Evolutionary conservation across 2,888 invertebrate species (phyloP), one percentile per base, ranked within the genome.

Genomic region (Hanleya hanleyi): DNA sequence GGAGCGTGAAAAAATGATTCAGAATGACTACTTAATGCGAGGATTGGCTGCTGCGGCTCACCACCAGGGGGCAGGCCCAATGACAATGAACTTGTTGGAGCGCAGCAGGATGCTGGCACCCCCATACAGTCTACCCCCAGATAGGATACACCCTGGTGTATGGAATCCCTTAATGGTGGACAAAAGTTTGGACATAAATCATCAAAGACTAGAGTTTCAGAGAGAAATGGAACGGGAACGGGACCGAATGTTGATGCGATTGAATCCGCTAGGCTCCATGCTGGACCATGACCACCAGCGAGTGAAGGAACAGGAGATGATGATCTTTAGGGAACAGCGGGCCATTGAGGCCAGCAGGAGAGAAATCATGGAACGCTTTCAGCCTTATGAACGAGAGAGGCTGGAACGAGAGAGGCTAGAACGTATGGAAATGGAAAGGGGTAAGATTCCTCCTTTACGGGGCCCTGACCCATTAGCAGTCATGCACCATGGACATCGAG

Each of bases 221-320:
- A 76, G 80, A 61, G 82, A 83, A 22, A 77, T 83, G 73, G 84
- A 84, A 35, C 65, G 72, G 29, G 83, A 84, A 61, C 71, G 85
- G 7, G 85, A 87, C 29, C 78, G 83, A 1, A 78, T 86, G 76
- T 77, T 84, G 7, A 78, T 73, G 18, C 74, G 81, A 12, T 78
- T 83, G 32, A 73, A 79, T 7, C 76, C 74, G 26, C 65, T 41
- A 75, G 12, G 35, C 68, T 2, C 35, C 71, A 71, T 79, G 22
- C 71, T 81, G 18, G 72, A 82, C 50, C 84, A 84, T 69, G 83
- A 84, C 36, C 84, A 86, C 49, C 71, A 83, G 62, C 67, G 84
- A 7, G 79, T 81, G 22, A 84, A 86, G 47, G 85, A 87, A 71
- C 81, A 82, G 29, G 84, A 86, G 41, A 84, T 86, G 70, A 81